phyloP scores from a whole-genome alignment of 1,140 invertebrate genomes.

The Drosophila ambigua region DNA sequence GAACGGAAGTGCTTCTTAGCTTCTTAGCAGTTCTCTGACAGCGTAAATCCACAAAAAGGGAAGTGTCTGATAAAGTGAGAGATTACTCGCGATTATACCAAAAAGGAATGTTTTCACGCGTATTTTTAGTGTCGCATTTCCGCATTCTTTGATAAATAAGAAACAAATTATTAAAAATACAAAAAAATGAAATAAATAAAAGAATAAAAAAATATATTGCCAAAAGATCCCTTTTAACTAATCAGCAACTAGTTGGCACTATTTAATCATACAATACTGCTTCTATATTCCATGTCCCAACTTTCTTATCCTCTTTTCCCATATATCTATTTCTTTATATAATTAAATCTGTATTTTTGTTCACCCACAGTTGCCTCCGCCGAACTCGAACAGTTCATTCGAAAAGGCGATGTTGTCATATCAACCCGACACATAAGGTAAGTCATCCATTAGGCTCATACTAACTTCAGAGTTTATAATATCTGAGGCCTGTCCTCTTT shows the following conservation, averaged over 20 bases:
- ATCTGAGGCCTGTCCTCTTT: too few species aligned
- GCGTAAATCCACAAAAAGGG: background rate
- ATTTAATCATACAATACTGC: too few species aligned
- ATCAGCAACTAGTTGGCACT: too few species aligned
- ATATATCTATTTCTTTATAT: background rate
- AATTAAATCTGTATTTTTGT: background rate
- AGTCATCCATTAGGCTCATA: background rate
- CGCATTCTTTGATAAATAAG: too few species aligned
- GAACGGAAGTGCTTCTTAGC: constrained; percentile 60
- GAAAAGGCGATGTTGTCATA: constrained; percentile 86
- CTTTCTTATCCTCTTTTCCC: too few species aligned
- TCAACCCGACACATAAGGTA: constrained; percentile 86
- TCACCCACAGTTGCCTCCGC: constrained; percentile 85
- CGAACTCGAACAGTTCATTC: constrained; percentile 86
- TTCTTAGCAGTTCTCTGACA: constrained; percentile 24
- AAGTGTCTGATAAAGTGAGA: constrained; percentile 11
- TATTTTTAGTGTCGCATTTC: background rate
- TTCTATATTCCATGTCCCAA: background rate
- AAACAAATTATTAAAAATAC: too few species aligned
- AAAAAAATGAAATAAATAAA: background rate
- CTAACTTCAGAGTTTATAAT: background rate
- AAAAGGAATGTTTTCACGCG: too few species aligned
- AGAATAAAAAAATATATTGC: background rate
- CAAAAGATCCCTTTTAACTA: too few species aligned
- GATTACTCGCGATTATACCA: too few species aligned